These are phyloP conservation scores for Therioaphis trifolii DNA, from an alignment of 2,888 invertebrate species.

Conservation along the genomic window DNA sequence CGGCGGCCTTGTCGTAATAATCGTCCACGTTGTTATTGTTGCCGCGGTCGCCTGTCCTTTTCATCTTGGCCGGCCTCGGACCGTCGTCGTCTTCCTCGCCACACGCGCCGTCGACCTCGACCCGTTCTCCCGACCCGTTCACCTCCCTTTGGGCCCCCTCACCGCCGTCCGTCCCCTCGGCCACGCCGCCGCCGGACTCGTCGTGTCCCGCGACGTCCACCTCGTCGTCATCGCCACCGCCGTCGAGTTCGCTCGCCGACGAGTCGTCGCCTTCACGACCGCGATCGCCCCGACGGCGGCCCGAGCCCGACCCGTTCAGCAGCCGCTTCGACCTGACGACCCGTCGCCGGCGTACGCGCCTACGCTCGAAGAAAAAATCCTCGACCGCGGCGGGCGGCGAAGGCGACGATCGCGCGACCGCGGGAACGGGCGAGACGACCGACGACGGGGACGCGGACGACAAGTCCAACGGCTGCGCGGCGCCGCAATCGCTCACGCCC, in stretches of 20 bases:
- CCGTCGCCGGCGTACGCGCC: constrained; percentile 57
- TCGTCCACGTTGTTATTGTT: constrained; percentile 37
- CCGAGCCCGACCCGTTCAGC: constrained; percentile 39
- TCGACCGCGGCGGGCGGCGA: background rate
- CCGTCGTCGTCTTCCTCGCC: constrained; percentile 22
- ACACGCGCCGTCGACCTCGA: background rate
- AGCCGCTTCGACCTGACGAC: constrained; percentile 58
- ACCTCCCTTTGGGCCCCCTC: too few relatives aligned
- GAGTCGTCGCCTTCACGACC: background rate
- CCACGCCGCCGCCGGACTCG: background rate
- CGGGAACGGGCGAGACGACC: background rate
- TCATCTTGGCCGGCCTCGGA: constrained; percentile 37
- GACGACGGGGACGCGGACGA: constrained; percentile 41
- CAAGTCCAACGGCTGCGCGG: constrained; percentile 40
- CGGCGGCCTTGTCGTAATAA: background rate
- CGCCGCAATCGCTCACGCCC: background rate
- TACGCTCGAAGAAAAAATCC: constrained; percentile 63
- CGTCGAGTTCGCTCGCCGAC: background rate
- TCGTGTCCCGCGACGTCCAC: background rate
- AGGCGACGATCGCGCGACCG: constrained; percentile 3
- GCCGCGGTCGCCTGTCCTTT: background rate
- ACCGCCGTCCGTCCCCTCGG: background rate
- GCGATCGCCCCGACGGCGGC: background rate
- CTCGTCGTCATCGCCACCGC: background rate
- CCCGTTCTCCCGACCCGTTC: background rate